Base-by-base conservation (phyloP, 2,113 vertebrate genomes). In the Rallus limicola region DNA sequence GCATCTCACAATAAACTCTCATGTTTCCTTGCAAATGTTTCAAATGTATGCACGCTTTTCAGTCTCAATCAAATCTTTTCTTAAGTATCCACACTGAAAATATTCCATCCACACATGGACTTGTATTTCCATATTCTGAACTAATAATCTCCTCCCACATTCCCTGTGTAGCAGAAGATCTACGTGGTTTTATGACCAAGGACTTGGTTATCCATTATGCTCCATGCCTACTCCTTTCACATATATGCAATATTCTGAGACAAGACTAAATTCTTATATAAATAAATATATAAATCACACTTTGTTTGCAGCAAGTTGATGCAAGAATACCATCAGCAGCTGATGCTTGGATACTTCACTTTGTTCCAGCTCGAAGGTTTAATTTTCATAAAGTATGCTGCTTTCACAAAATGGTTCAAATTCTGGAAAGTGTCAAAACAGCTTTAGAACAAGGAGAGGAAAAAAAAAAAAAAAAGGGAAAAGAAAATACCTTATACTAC, bases 361-460 rank as follows among this genome's bases (percentile, higher is more conserved):
- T 4, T 63, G 65, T 31, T 83, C 36, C 33, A 59, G 26, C 17
- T 60, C 29, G 20, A 80, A 24, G 9, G 56, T 88, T 63, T 40
- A 33, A 25, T 21, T 71, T 69, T 58, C 69, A 50, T 55, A 74
- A 55, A 67, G 63, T 11, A n/a, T 0, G 0, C 4, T 76, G 17
- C 53, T 86, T 85, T 68, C 42, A 85, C 23, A 80, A 63, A 90
- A 76, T 31, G 4, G 34, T 76, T 79, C 34, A 10, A 19, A 34
- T 56, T 71, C 18, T 64, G 2, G 12, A 17, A 88, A 88, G 40
- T 31, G 26, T 62, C 26, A 78, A 87, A 90, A 62, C 21, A 62
- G 34, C 10, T 78, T 40, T 62, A 20, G 11, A 89, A 46, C 44
- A 46, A 36, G 36, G 36, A 36, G 9, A 36, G 36, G 9, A 36